Percentiles rank a stretch among this genome's conserved stretches.
Conservation (phyloP, 2,888 invertebrate species). For the Diarsia dahlii region DNA sequence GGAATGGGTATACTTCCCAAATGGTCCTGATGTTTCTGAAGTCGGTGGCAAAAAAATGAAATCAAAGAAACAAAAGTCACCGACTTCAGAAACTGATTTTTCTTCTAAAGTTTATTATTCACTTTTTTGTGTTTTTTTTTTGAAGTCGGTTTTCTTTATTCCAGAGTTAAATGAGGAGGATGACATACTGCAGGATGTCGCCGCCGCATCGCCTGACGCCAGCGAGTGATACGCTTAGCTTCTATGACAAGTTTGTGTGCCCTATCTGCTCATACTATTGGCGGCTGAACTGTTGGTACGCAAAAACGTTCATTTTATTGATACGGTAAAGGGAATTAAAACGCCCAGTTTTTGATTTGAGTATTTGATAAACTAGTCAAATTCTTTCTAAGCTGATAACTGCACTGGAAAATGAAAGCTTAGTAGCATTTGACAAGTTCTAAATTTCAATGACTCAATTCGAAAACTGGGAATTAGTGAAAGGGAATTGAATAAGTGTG, state of each 20-base stretch:
- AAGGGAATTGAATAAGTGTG: neutral
- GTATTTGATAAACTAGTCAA: neutral
- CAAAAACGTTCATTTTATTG: slow-evolving; percentile 6
- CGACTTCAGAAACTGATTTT: too few relatives aligned
- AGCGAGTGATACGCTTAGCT: slow-evolving; percentile 28
- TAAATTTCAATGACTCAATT: neutral
- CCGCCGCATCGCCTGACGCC: neutral
- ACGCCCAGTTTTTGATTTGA: neutral
- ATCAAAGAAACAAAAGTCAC: too few relatives aligned
- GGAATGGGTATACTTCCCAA: too few relatives aligned
- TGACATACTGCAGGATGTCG: slow-evolving; percentile 36
- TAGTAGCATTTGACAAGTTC: neutral
- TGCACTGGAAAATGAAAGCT: neutral
- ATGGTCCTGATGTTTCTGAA: too few relatives aligned
- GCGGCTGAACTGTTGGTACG: slow-evolving; percentile 1
- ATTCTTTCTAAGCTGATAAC: neutral
- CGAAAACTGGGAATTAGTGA: neutral
- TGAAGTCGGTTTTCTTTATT: too few relatives aligned
- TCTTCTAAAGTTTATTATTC: too few relatives aligned
- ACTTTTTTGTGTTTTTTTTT: too few relatives aligned
- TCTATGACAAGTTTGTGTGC: slow-evolving; percentile 1
- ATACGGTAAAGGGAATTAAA: neutral
- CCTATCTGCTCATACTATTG: neutral
- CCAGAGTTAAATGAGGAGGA: slow-evolving; percentile 40
- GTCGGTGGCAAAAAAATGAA: too few relatives aligned